A percentile compares a stretch with the other conserved stretches of the same genome.
Conservation (phyloP, 1,140 invertebrate species). For the Tigriopus japonicus region DNA sequence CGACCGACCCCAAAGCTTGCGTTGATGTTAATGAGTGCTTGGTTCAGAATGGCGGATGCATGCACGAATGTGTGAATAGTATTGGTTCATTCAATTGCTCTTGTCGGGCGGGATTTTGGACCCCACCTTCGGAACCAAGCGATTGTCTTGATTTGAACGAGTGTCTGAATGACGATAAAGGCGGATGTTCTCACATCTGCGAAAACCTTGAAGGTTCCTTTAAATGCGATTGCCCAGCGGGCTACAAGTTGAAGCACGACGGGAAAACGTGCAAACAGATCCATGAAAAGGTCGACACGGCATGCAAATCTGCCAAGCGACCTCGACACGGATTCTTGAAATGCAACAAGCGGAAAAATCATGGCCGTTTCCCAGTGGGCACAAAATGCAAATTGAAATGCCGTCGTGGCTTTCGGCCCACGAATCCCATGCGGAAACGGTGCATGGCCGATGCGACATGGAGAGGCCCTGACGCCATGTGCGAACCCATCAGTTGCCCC, state of each 20-base stretch:
- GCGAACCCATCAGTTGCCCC: slow-evolving; percentile 1
- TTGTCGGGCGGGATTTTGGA: slow-evolving; percentile 24
- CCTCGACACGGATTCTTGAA: slow-evolving; percentile 6
- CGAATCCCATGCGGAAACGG: background rate
- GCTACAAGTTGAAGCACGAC: slow-evolving; percentile 23
- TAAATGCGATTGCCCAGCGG: slow-evolving; percentile 20
- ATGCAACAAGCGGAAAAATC: background rate
- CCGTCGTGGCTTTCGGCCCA: slow-evolving; percentile 1
- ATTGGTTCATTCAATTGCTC: slow-evolving; percentile 25
- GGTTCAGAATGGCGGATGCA: slow-evolving; percentile 24
- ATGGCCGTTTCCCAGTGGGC: background rate
- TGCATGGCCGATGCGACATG: slow-evolving; percentile 9
- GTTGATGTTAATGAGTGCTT: slow-evolving; percentile 26
- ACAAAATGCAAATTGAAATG: slow-evolving; percentile 13
- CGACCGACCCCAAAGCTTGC: slow-evolving; percentile 16
- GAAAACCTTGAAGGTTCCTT: slow-evolving; percentile 25
- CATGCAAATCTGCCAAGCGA: background rate
- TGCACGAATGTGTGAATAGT: slow-evolving; percentile 25
- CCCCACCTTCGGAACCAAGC: slow-evolving; percentile 17
- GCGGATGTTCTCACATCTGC: slow-evolving; percentile 33
- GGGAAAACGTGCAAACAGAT: slow-evolving; percentile 26
- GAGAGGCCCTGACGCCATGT: background rate
- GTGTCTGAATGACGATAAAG: slow-evolving; percentile 28
- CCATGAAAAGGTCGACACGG: slow-evolving; percentile 8
- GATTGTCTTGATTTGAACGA: slow-evolving; percentile 26